phyloP scores from a whole-genome alignment of 2,888 invertebrate genomes.

The Uropetala carovei region DNA sequence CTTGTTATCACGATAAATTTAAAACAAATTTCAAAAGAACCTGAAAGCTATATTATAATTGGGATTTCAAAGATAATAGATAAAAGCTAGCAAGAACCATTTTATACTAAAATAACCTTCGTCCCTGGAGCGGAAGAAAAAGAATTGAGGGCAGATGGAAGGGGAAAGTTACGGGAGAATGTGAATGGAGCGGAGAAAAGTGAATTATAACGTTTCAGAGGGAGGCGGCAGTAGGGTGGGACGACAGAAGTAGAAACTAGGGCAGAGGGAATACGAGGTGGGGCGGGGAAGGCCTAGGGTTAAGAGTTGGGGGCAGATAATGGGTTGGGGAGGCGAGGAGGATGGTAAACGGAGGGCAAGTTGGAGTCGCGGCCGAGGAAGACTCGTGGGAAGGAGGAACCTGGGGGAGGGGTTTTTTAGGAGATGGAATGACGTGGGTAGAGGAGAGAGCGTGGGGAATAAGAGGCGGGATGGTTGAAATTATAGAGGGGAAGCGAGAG shows the following conservation, averaged over 20 bases:
- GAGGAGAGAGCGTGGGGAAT: background rate
- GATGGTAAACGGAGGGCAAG: background rate
- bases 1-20: background rate
- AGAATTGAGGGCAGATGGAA: background rate
- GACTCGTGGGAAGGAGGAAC: background rate
- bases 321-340: background rate
- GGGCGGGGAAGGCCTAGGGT: background rate
- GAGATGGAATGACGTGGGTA: background rate
- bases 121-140: background rate
- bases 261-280: conserved; percentile 15
- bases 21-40: background rate
- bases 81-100: background rate
- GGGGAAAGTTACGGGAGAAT: background rate
- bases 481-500: background rate
- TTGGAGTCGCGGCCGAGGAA: background rate
- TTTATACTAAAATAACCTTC: background rate
- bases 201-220: conserved; percentile 10
- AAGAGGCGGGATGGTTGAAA: background rate
- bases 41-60: background rate
- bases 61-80: background rate
- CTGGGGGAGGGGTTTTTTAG: background rate
- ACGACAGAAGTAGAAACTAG: background rate
- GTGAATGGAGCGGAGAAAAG: conserved; percentile 20
- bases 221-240: background rate
- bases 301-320: background rate